Evolutionary conservation across 2,113 vertebrate genomes (phyloP), one percentile per base, ranked within the genome.

Genomic region (Neolamprologus falcicula): DNA sequence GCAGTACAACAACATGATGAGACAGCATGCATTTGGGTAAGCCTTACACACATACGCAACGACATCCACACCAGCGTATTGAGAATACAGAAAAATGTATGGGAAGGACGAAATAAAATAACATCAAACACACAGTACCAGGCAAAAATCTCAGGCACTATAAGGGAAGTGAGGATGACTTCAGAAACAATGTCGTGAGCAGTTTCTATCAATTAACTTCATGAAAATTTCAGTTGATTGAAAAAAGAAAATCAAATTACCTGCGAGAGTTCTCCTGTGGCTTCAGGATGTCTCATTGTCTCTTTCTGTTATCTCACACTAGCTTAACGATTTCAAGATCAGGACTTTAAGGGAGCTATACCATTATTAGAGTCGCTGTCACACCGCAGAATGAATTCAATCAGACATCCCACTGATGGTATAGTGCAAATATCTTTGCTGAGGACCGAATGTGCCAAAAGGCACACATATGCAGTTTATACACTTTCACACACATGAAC

Each of bases 1-100:
- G 71, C 53, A 50, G 71, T 79, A 89, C 87, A 87, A 50, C 61
- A 90, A 73, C 55, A 82, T 73, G 81, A 83, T 81, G 88, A 90
- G 59, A 79, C 40, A 84, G 87, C 78, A 50, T 84, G 40, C 47
- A 87, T 42, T 13, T 42, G n/a, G 19, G 12, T 54, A 57, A 88
- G 33, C 52, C 50, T 68, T 28, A 80, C 61, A 71, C 8, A 63
- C 26, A 80, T 9, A 59, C 7, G 80, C 78, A 73, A 11, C 24
- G 7, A 17, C 59, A 71, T 78, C 26, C 4, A 7, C 9, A 1
- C 45, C 16, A 28, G 73, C 6, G 14, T 10, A n/a, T 53, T 1
- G 5, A 61, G 17, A 79, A 84, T 53, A 53, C 7, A 63, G 33
- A 85, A 28, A 68, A 68, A 55, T 55, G 31, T 50, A 47, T 61